Base-by-base conservation (phyloP, 2,888 invertebrate genomes). In the Eristalinus sepulchralis region DNA sequence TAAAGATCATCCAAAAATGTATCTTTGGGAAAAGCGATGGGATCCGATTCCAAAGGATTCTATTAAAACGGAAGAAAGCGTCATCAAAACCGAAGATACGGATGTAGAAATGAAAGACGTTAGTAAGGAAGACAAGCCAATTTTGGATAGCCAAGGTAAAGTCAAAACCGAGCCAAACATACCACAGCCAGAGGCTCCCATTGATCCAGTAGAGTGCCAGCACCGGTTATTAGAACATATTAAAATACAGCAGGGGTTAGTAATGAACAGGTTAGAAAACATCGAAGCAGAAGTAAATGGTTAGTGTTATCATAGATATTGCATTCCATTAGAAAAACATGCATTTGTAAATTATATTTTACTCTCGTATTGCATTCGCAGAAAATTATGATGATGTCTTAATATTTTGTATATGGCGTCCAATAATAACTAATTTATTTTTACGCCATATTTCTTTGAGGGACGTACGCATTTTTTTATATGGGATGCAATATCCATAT, bases 21-120 rank as follows among this genome's bases (percentile, higher is more conserved):
- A 97, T 91, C 93, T 97, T 0, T 97, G 97, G 97, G 96, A 97
- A 0, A 96, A 96, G 89, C 95, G 96, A 88, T 97, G 97, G 97
- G 96, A 96, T 27, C 90, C 92, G 62, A 82, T 89, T 31, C 63
- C 72, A 3, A 88, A 89, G 36, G 75, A 83, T 3, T 66, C 57
- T 63, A 70, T 88, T 22, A 89, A 90, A 66, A 53, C 20, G 2
- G 89, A 90, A n/a, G 31, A 11, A 9, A 81, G 57, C 10, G 31
- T 36, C 27, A 76, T 84, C 4, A 86, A 88, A 59, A n/a, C 76
- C 3, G 84, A 88, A 59, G 86, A 86, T 22, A 62, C 62, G 11
- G 71, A 80, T 53, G 59, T 55, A 5, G 70, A 85, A 17, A 76
- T 83, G 81, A 83, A 80, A 39, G 63, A 79, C 31, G 39, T 63